Base-by-base conservation (phyloP, 2,113 vertebrate species). In the Tautogolabrus adspersus region DNA sequence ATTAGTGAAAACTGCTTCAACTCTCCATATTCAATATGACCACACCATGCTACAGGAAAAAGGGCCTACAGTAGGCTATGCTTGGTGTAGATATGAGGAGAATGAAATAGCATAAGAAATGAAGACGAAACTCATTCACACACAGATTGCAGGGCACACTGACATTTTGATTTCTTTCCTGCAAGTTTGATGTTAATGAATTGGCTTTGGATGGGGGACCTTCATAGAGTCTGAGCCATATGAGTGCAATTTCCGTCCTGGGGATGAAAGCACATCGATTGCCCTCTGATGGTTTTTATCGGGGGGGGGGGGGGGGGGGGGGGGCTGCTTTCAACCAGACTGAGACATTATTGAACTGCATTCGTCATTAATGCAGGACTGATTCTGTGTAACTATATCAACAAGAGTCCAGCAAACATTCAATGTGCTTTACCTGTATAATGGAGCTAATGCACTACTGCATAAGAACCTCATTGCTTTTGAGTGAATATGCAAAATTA, bases 241-340 rank as follows among this genome's bases (percentile, higher is more conserved):
- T 91, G 91, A 93, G 93, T 92, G 91, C 93, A 93, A 93, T 93
- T 93, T 93, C 91, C 91, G 86, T 91, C 88, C 90, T 85, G 81
- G 90, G 91, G 91, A 93, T 93, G 93, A 93, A 93, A 93, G 91
- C 88, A 83, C 91, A 93, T 93, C 91, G 91, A 93, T 93, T 93
- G 91, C 89, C 90, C 91, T 92, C 89, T 93, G 91, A 93, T 93
- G 93, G 89, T 92, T 92, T 92, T 92, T 90, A 90, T 87, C 19
- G 19, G 15, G 44, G 85, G 90, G 79, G 86, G 81, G 77, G 84
- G 26, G 26, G 15, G 44, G 85, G 90, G 15, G 44, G 85, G 90
- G 79, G 86, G 81, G 77, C 84, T 91, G 84, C 89, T 91, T 93
- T 92, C 91, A 93, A 91, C 91, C 89, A 90, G 91, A 87, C 91